Conservation (phyloP, 2,888 invertebrate species). For the Sesia apiformis region DNA sequence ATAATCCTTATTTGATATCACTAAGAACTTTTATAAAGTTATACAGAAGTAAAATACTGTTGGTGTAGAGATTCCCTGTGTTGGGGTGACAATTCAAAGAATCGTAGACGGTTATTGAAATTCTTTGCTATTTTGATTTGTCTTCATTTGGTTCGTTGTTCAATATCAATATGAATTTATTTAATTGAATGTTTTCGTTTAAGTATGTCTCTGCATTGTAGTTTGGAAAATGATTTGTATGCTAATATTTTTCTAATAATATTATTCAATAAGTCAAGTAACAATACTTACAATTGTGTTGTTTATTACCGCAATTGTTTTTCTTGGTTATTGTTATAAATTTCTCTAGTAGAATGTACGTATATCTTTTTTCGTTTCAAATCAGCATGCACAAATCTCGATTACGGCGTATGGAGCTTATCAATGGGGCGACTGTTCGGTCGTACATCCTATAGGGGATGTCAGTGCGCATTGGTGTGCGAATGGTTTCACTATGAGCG, state of each 20-base stretch:
- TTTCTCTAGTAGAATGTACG: too few species aligned
- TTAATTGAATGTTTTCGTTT: not conserved
- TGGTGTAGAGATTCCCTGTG: constrained; percentile 32
- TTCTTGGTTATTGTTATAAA: too few species aligned
- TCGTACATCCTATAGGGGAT: constrained; percentile 47
- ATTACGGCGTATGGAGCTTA: constrained; percentile 18
- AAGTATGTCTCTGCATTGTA: not conserved
- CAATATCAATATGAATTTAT: not conserved
- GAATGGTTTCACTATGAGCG: constrained; percentile 17
- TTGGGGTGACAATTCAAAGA: constrained; percentile 65
- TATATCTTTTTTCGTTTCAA: constrained; percentile 1
- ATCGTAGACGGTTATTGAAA: constrained; percentile 63
- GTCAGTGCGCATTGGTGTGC: constrained; percentile 29
- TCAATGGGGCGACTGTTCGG: constrained; percentile 29
- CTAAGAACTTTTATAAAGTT: constrained; percentile 13
- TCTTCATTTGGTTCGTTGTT: constrained; percentile 43
- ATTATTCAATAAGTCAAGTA: too few species aligned
- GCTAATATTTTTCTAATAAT: too few species aligned
- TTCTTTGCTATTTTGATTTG: constrained; percentile 65
- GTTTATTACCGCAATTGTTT: too few species aligned
- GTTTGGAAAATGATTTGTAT: too few species aligned
- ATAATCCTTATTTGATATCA: constrained; percentile 17
- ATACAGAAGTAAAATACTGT: constrained; percentile 6
- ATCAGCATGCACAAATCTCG: constrained; percentile 28
- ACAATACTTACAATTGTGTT: too few species aligned